A percentile compares a stretch with the other conserved stretches of the same genome.
Conservation (phyloP, 2,113 vertebrate genomes). For the Chunga burmeisteri region DNA sequence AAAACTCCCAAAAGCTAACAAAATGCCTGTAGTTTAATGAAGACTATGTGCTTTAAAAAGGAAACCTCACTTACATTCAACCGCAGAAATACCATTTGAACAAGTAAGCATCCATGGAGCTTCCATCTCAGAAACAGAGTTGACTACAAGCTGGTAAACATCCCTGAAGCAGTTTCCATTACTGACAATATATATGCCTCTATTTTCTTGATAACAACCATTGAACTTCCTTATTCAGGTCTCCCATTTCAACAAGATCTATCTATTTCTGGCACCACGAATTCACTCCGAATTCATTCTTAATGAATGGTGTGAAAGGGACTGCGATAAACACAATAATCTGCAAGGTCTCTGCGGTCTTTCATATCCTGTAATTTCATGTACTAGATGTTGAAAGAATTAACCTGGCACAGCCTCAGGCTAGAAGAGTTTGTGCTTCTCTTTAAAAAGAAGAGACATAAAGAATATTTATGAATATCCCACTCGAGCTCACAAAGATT, state of each 20-base stretch:
- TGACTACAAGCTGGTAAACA: neutral
- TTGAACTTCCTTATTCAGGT: neutral
- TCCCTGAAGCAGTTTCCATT: neutral
- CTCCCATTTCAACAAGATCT: neutral
- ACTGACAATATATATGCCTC: neutral
- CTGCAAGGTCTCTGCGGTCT: neutral
- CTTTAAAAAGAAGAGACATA: neutral
- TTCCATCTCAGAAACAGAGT: neutral
- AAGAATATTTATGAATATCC: neutral
- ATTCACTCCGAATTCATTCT: neutral
- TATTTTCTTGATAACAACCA: neutral
- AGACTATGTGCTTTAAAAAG: neutral
- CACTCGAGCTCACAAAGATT: neutral
- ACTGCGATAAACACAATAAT: neutral
- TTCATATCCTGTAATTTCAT: neutral
- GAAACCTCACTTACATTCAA: neutral
- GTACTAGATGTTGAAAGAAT: neutral
- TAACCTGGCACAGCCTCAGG: neutral
- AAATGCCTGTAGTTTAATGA: neutral
- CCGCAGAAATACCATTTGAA: neutral
- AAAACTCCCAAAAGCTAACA: neutral
- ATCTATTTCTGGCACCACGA: neutral
- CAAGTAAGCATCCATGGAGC: neutral
- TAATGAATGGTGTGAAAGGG: neutral
- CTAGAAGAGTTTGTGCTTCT: neutral